Evolutionary conservation across 2,888 invertebrate species (phyloP), one percentile per base, ranked within the genome.

Genomic region (Tetragnatha montana): DNA sequence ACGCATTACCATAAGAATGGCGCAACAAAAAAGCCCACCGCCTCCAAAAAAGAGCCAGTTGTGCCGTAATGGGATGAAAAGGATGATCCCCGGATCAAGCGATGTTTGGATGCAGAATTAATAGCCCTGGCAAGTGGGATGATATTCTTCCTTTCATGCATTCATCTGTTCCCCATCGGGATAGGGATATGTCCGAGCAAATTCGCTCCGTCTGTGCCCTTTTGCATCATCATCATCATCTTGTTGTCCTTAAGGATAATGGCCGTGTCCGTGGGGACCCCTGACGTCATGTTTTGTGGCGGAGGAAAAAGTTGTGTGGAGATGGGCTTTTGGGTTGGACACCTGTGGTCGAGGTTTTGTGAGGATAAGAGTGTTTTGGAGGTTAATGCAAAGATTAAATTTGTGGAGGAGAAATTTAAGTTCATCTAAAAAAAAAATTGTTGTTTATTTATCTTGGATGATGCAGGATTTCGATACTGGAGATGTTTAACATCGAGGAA

Each of bases 51-150:
- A 81, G 68, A 81, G 73, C 17, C 50, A 75, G 47, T 83, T 86
- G 47, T 78, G 70, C 86, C 81, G 60, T 86, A 85, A 89, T 81
- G 85, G 85, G 89, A 86, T 85, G 75, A 75, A 85, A 89, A 68
- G 82, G 86, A 87, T 87, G 79, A 87, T 87, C 86, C 82, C 19
- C 19, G 76, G 74, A 82, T 87, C 74, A 87, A 87, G 82, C 50
- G 90, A 87, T 90, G 90, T 87, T 87, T 87, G 87, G 87, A 87
- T 90, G 90, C 70, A 60, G 90, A 83, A 90, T 90, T 87, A 87
- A 90, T 87, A 85, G 85, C 85, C 78, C 81, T 71, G 60, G 85
- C 80, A 85, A 89, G 89, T 86, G 84, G 89, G 80, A 71, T 81
- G 35, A 35, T 81, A 47, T 78, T 14, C 51, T 71, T 19, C 71